Evolutionary conservation across 2,888 invertebrate genomes (phyloP), one percentile per base, ranked within the genome.

Genomic region (Minunthozetes semirufus): DNA sequence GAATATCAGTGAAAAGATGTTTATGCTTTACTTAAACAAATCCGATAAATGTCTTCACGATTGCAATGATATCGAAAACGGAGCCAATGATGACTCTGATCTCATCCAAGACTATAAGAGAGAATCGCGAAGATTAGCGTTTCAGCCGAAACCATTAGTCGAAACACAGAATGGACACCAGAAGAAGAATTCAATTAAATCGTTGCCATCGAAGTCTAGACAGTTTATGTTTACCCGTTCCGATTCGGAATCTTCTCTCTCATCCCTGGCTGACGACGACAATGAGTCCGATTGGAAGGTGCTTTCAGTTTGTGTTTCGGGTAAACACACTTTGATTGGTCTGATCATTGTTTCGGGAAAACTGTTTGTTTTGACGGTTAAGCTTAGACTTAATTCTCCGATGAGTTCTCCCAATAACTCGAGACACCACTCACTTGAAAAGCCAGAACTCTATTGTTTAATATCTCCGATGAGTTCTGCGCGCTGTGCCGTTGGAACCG

Each of bases 401-500:
- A 38, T n/a, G 15, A 77, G 72, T 71, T 77, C 76, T 38, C 76
- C 78, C 9, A 61, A 74, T 11, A 74, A 74, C 13, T 77, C 77
- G 46, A 73, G 77, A 53, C 76, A 77, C 74, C 70, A 76, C 29
- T 77, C 78, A 38, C 73, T 17, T 68, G 85, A 86, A 77, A 85
- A 86, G 79, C 86, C 87, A 0, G 87, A 87, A 80, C 81, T 86
- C 53, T 88, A 87, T 81, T 86, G 86, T 79, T 84, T 86, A 25
- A 81, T 86, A 77, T 86, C 88, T 29, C 85, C 86, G 75, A 89
- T 89, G 88, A 86, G 86, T 63, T 86, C 86, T 71, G 87, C 88
- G 63, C 87, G 92, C 78, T 90, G 91, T 84, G 89, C 91, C 72
- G 88, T 88, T 75, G 93, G 92, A 74, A 87, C 89, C 76, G 90